phyloP scores from a whole-genome alignment of 1,140 invertebrate species.

The Eulimnadia texana region DNA sequence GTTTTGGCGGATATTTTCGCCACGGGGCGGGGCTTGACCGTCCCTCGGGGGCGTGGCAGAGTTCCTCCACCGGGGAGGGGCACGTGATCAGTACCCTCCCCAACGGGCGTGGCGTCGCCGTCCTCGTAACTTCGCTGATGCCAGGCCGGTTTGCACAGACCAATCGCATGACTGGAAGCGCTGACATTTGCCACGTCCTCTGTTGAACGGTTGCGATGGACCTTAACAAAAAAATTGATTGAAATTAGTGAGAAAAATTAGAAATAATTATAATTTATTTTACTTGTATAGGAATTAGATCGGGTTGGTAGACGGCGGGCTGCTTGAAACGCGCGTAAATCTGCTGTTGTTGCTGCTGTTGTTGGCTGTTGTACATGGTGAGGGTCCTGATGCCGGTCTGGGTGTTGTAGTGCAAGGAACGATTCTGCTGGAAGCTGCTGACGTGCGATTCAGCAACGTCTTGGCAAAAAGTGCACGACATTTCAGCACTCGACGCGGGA shows the following conservation, averaged over 20 bases:
- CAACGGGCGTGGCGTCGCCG: constrained; percentile 74
- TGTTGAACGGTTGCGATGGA: constrained; percentile 6
- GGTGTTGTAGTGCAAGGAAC: neutral
- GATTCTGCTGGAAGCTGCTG: neutral
- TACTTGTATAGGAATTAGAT: constrained; percentile 55
- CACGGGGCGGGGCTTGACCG: constrained; percentile 68
- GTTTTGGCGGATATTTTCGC: constrained; percentile 61
- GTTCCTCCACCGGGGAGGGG: constrained; percentile 49
- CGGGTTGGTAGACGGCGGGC: constrained; percentile 38
- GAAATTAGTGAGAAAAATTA: neutral
- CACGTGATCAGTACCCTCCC: constrained; percentile 36
- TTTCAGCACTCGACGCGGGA: constrained; percentile 15
- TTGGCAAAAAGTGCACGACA: neutral
- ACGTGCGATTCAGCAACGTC: neutral
- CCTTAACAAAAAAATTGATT: neutral
- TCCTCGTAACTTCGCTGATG: constrained; percentile 68
- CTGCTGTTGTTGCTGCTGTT: neutral
- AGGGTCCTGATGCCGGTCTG: no score
- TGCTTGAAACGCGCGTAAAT: constrained; percentile 19
- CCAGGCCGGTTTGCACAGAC: constrained; percentile 36
- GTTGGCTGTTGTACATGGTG: no score
- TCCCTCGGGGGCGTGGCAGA: constrained; percentile 60
- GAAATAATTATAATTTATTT: constrained; percentile 14
- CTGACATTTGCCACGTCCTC: neutral
- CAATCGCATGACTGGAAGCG: neutral